Evolutionary conservation across 2,888 invertebrate species (phyloP).

Genomic region (Terebella lapidaria): DNA sequence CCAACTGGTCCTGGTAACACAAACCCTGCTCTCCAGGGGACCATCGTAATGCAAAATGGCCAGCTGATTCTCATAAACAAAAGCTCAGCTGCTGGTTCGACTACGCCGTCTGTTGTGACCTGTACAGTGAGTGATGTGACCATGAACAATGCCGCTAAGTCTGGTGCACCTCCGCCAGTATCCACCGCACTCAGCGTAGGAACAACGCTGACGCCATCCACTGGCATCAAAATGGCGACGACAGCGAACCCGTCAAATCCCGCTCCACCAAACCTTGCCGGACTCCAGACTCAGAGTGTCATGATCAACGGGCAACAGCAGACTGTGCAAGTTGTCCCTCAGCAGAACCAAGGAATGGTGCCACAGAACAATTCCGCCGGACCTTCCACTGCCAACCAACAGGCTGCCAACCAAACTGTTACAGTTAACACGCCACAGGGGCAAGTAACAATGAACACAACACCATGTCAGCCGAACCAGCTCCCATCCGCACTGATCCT

Average conservation of each 20-base stretch:
- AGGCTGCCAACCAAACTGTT: conserved; percentile 6
- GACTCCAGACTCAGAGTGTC: background rate
- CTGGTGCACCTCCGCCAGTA: conserved; percentile 5
- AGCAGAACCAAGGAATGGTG: background rate
- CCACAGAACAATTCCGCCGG: background rate
- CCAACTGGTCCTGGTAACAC: background rate
- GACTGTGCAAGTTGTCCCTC: background rate
- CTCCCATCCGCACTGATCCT: conserved; percentile 50
- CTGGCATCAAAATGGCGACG: background rate
- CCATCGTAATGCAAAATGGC: conserved; percentile 24
- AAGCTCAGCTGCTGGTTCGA: background rate
- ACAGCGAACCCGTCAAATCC: background rate
- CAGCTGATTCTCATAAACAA: conserved; percentile 19
- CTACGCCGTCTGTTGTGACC: background rate
- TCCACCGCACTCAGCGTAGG: background rate
- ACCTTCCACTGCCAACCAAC: background rate
- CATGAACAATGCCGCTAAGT: background rate
- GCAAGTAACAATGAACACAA: conserved; percentile 21
- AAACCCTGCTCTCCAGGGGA: conserved; percentile 14
- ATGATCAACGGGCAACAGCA: conserved; percentile 1
- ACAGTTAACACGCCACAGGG: conserved; percentile 23
- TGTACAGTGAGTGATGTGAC: background rate
- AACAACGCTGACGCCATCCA: conserved; percentile 3
- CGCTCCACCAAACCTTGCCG: background rate
- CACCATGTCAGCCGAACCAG: conserved; percentile 29